Conservation (phyloP, 2,797 vertebrate genomes). For the Prunella strophiata region DNA sequence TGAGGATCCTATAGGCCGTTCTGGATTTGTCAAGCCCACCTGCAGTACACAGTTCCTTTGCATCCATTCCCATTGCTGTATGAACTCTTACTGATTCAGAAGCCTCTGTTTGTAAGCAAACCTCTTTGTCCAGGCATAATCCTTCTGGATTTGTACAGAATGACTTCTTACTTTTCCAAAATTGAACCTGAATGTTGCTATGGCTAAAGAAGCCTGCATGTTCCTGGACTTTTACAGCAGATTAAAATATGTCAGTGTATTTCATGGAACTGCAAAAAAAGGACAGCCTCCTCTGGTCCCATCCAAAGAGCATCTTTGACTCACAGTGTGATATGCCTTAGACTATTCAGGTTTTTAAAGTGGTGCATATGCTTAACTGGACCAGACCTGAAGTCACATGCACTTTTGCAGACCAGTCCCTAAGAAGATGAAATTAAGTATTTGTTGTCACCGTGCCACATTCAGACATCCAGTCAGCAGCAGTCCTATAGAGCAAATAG, state of each 20-base stretch:
- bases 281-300: neutral
- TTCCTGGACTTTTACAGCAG: neutral
- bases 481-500: neutral
- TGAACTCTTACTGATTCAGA: neutral
- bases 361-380: neutral
- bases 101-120: constrained; percentile 20
- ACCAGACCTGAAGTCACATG: neutral
- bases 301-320: neutral
- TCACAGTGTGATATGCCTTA: neutral
- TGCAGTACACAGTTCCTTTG: neutral
- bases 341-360: neutral
- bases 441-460: neutral
- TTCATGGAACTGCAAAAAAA: neutral
- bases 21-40: neutral
- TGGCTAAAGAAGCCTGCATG: neutral
- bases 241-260: neutral
- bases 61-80: constrained; percentile 19
- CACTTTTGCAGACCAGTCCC: neutral
- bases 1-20: neutral
- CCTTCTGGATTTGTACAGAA: neutral
- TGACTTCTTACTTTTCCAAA: neutral
- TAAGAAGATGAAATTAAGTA: neutral
- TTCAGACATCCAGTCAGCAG: neutral
- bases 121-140: constrained; percentile 6
- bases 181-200: neutral